Conservation (phyloP, 1,140 invertebrate genomes). For the Caenorhabditis inopinata region DNA sequence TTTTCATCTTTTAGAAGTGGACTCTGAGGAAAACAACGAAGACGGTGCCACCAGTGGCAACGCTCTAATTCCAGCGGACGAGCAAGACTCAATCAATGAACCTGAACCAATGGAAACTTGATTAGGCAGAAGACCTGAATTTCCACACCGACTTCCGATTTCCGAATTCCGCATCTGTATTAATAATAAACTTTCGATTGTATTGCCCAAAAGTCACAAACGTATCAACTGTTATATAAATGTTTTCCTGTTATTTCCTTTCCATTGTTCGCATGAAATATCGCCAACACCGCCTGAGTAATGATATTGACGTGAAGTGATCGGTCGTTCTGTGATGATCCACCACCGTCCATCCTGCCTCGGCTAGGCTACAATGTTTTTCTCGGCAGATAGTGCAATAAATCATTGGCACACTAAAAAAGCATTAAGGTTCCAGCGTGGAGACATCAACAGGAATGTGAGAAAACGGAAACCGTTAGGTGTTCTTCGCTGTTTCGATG, state of each 20-base stretch:
- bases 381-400: background rate
- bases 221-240: too few relatives aligned
- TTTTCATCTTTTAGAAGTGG: background rate
- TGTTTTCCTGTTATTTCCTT: background rate
- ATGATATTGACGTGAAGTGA: too few relatives aligned
- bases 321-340: background rate
- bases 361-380: background rate
- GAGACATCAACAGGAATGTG: background rate
- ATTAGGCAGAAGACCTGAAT: too few relatives aligned
- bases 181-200: too few relatives aligned
- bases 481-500: background rate
- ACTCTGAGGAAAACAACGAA: background rate
- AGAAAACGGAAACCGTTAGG: background rate
- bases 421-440: background rate
- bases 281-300: background rate
- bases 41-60: background rate
- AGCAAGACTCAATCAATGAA: background rate
- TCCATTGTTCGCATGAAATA: background rate
- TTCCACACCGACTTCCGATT: too few relatives aligned
- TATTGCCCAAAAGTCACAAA: too few relatives aligned
- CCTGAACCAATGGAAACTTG: constrained; percentile 4
- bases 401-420: background rate
- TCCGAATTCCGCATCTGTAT: too few relatives aligned
- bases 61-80: background rate
- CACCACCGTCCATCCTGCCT: background rate